phyloP scores from a whole-genome alignment of 2,888 invertebrate species.

The Calameuta filiformis region DNA sequence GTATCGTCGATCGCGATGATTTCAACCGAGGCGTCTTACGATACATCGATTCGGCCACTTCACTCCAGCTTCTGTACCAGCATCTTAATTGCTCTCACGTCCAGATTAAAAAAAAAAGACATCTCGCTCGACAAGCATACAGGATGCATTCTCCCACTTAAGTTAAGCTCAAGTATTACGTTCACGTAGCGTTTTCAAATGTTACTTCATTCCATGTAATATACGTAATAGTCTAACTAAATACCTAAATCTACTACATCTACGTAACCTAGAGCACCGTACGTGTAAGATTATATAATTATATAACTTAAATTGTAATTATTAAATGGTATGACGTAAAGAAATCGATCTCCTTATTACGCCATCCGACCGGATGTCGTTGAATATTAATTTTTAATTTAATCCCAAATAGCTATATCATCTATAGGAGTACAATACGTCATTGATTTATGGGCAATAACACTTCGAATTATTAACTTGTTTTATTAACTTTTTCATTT shows the following conservation, averaged over 20 bases:
- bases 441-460: neutral
- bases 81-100: neutral
- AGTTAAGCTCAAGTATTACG: conserved; percentile 65
- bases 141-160: conserved; percentile 46
- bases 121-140: conserved; percentile 22
- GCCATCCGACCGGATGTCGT: neutral
- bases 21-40: neutral
- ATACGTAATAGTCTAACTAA: conserved; percentile 65
- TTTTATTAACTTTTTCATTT: neutral
- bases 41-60: neutral
- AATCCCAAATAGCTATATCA: neutral
- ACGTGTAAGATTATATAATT: conserved; percentile 64
- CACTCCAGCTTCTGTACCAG: neutral
- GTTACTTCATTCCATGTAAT: conserved; percentile 66
- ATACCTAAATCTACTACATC: conserved; percentile 61
- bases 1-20: neutral
- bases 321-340: conserved; percentile 66
- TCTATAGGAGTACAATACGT: neutral
- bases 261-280: conserved; percentile 66
- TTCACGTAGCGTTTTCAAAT: conserved; percentile 63
- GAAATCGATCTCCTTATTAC: conserved; percentile 27
- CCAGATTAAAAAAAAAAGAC: neutral
- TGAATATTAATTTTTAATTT: neutral
- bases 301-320: conserved; percentile 66
- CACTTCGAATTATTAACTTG: neutral